These are phyloP conservation scores for Bujurquina vittata DNA, from an alignment of 2,113 vertebrate genomes.

Conservation along the genomic window DNA sequence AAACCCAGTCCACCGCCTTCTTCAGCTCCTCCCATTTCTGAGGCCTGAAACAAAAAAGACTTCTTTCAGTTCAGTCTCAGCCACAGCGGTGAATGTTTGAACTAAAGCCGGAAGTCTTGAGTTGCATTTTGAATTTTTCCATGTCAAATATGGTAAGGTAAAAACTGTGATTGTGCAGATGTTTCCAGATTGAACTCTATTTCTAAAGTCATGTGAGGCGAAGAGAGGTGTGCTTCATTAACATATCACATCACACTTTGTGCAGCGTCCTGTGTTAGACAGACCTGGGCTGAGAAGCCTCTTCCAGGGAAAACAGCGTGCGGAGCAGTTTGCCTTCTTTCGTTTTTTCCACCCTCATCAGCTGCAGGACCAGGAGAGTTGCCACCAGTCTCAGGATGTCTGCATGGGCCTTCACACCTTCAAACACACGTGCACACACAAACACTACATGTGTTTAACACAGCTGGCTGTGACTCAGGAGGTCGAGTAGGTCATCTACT, in stretches of 20 bases:
- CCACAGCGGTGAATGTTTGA: not conserved
- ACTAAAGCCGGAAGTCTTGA: too few relatives aligned
- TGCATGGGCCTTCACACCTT: conserved; percentile 79
- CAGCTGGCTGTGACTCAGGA: too few relatives aligned
- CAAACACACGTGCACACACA: not conserved
- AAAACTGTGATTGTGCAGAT: not conserved
- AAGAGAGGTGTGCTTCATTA: not conserved
- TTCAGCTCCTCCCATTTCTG: conserved; percentile 73
- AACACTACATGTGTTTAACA: not conserved
- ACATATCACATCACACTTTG: not conserved
- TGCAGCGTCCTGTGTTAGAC: not conserved
- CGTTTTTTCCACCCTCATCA: conserved; percentile 72
- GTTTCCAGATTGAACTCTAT: not conserved
- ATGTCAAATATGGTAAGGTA: too few relatives aligned
- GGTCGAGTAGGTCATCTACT: too few relatives aligned
- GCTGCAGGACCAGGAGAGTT: conserved; percentile 85
- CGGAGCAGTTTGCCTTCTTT: conserved; percentile 75
- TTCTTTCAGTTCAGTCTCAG: not conserved
- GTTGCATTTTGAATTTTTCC: too few relatives aligned
- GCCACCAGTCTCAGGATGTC: conserved; percentile 82
- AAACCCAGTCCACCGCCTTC: conserved; percentile 80
- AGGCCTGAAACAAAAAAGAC: conserved; percentile 46
- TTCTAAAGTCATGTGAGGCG: not conserved
- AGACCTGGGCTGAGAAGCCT: conserved; percentile 72
- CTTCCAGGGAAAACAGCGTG: conserved; percentile 77